These are phyloP conservation scores for Acleris emargana DNA, from an alignment of 2,888 invertebrate species.

Conservation along the genomic window DNA sequence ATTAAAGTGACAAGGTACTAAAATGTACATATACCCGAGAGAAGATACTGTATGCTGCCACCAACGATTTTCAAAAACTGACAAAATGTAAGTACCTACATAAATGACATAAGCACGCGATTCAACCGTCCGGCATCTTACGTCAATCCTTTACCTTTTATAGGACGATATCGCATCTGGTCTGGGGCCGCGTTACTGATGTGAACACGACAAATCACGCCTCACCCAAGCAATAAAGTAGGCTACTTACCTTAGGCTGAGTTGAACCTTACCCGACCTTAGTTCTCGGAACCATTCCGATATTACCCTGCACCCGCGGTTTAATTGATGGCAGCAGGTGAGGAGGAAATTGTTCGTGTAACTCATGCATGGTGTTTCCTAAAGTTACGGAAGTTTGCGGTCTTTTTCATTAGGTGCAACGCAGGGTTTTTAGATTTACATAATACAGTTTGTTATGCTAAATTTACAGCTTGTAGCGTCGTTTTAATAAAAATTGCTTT, in stretches of 20 bases:
- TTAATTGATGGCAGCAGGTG: conserved; percentile 23
- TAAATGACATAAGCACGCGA: no score
- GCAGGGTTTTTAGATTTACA: not conserved
- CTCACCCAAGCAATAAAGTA: not conserved
- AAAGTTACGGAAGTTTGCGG: conserved; percentile 1
- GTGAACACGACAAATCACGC: not conserved
- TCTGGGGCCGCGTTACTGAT: not conserved
- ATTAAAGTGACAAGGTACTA: no score
- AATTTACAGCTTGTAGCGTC: no score
- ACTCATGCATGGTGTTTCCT: conserved; percentile 15
- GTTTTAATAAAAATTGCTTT: no score
- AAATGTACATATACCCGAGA: no score
- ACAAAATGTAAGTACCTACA: no score
- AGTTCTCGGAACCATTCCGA: conserved; percentile 6
- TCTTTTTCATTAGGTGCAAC: not conserved
- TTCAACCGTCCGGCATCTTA: no score
- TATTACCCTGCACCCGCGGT: conserved; percentile 26
- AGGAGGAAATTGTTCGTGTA: conserved; percentile 16
- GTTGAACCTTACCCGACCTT: not conserved
- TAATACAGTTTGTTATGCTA: no score
- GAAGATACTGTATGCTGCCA: no score
- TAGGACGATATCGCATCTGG: no score
- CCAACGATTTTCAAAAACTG: no score
- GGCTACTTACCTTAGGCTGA: not conserved
- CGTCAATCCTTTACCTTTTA: no score